phyloP scores from a whole-genome alignment of 2,888 invertebrate genomes.

The Gortyna flavago region DNA sequence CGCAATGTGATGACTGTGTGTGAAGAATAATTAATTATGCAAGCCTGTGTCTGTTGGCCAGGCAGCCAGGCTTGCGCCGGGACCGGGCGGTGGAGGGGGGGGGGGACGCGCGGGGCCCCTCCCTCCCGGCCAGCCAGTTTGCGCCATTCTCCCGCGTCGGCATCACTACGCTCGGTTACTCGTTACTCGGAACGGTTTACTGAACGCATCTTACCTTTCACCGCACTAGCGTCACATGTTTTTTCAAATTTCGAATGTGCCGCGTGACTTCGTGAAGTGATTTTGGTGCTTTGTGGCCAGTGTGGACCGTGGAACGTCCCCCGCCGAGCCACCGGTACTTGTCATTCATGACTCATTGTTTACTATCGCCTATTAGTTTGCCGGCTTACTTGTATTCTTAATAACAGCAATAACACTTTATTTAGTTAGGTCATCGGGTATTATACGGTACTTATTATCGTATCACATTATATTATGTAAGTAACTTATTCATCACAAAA shows the following conservation, averaged over 20 bases:
- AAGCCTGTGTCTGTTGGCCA: constrained; percentile 85
- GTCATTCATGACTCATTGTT: constrained; percentile 81
- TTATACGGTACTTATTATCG: constrained; percentile 36
- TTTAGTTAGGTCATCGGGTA: constrained; percentile 29
- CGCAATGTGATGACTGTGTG: constrained; percentile 84
- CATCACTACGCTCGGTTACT: constrained; percentile 85
- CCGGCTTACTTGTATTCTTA: constrained; percentile 73
- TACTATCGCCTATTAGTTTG: constrained; percentile 75
- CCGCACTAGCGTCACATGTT: constrained; percentile 84
- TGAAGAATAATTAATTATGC: constrained; percentile 88
- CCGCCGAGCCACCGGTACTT: constrained; percentile 80
- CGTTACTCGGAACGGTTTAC: constrained; percentile 84
- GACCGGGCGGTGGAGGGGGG: constrained; percentile 57
- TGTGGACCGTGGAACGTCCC: constrained; percentile 78
- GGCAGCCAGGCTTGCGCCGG: constrained; percentile 75
- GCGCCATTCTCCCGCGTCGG: constrained; percentile 88
- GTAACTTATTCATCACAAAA: constrained; percentile 21
- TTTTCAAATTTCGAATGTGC: constrained; percentile 79
- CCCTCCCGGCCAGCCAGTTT: constrained; percentile 84
- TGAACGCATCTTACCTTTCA: constrained; percentile 88
- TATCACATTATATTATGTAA: constrained; percentile 35
- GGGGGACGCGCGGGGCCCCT: constrained; percentile 70
- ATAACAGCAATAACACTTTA: constrained; percentile 43
- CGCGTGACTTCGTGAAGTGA: constrained; percentile 86
- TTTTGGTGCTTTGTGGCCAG: constrained; percentile 87